phyloP scores from a whole-genome alignment of 2,797 vertebrate genomes.

The Gobionotothen gibberifrons region DNA sequence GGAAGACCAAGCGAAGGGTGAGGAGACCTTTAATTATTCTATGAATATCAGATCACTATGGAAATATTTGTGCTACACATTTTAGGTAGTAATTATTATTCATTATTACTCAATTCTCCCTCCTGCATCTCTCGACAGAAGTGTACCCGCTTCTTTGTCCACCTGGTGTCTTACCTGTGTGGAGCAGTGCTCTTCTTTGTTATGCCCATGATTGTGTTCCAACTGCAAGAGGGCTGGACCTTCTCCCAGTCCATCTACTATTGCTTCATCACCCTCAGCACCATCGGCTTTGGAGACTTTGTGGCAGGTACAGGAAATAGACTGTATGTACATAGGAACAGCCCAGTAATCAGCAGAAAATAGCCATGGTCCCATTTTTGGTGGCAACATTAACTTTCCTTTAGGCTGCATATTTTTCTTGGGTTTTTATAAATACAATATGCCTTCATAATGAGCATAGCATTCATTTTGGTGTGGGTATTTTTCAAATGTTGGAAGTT shows the following conservation, averaged over 20 bases:
- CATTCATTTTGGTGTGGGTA: too few relatives aligned
- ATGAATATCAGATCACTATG: not conserved
- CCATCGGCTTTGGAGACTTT: slow-evolving; percentile 94
- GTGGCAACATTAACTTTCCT: not conserved
- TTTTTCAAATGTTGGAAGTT: too few relatives aligned
- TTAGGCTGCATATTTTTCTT: not conserved
- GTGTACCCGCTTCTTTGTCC: slow-evolving; percentile 79
- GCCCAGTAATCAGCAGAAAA: not conserved
- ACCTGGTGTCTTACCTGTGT: slow-evolving; percentile 79
- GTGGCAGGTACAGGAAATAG: slow-evolving; percentile 85
- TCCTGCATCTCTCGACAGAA: slow-evolving; percentile 59
- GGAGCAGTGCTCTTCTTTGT: slow-evolving; percentile 87
- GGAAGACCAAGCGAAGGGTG: slow-evolving; percentile 82
- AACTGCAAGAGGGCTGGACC: slow-evolving; percentile 89
- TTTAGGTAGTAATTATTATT: not conserved
- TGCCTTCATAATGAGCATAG: too few relatives aligned
- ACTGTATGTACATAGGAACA: too few relatives aligned
- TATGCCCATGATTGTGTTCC: slow-evolving; percentile 89
- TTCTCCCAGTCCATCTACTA: slow-evolving; percentile 91
- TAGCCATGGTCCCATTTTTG: not conserved
- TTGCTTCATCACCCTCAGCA: slow-evolving; percentile 94
- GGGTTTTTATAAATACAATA: not conserved
- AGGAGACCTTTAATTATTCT: slow-evolving; percentile 52
- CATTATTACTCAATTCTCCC: not conserved
- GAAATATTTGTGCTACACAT: not conserved